A percentile compares a stretch with the other conserved stretches of the same genome.
These are phyloP conservation scores for Bubo scandiacus DNA, from an alignment of 2,113 vertebrate species.

Conservation along the genomic window DNA sequence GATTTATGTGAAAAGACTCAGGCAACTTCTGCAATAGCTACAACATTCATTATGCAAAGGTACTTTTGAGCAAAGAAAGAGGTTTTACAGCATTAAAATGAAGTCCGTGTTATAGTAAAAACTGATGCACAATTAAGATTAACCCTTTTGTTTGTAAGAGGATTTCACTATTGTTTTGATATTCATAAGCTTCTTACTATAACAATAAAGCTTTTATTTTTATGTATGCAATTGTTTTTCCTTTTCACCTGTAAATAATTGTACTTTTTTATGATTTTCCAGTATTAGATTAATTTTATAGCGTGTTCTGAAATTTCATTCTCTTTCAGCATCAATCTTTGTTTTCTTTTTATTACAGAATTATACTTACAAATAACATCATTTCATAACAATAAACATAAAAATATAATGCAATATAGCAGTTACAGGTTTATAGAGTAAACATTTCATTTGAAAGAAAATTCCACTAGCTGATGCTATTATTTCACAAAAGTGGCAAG, in stretches of 20 bases:
- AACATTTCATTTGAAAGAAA: conserved; percentile 66
- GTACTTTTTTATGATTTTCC: conserved; percentile 59
- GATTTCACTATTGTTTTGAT: neutral
- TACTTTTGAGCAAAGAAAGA: neutral
- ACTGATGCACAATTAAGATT: neutral
- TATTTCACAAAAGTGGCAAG: conserved; percentile 34
- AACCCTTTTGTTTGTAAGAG: conserved; percentile 21
- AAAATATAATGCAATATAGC: conserved; percentile 50
- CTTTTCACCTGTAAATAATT: conserved; percentile 69
- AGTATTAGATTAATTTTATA: conserved; percentile 70
- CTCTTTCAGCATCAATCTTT: conserved; percentile 63
- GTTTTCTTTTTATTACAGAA: conserved; percentile 67
- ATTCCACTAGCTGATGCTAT: conserved; percentile 18
- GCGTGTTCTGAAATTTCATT: conserved; percentile 68
- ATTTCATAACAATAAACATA: conserved; percentile 55
- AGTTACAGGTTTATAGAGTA: conserved; percentile 58
- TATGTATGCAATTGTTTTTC: conserved; percentile 57
- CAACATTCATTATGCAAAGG: neutral
- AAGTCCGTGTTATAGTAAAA: neutral
- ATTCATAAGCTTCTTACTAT: conserved; percentile 31
- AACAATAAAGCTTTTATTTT: conserved; percentile 53
- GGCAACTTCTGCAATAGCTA: neutral
- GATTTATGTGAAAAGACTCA: neutral
- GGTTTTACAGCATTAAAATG: neutral
- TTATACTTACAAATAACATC: conserved; percentile 66